Base-by-base conservation (phyloP, 2,113 vertebrate genomes). In the Triplophysa dalaica region DNA sequence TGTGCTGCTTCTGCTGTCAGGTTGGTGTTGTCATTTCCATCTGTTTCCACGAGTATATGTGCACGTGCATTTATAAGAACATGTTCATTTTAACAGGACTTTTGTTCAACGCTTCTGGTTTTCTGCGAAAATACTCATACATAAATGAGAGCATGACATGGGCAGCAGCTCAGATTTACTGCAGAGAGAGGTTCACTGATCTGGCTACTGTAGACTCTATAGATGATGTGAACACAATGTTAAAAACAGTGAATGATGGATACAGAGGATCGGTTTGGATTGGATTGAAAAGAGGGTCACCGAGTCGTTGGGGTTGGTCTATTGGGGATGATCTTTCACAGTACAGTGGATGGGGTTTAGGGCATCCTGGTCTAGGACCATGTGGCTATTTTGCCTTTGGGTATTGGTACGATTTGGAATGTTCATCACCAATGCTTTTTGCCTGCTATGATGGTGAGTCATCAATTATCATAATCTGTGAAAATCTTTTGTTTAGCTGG, bases 121-220 rank as follows among this genome's bases (percentile, higher is more conserved):
- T 45, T 45, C 1, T 0, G 43, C 43, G 43, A 45, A 12, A 7
- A 0, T 83, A 12, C 10, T 12, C 0, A 45, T 84, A 62, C 64
- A 17, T 84, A 19, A 69, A 75, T 10, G 8, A 48, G 1, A 24
- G 26, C 0, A 76, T 8, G 52, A 77, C 26, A 5, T 82, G 83
- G 83, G 5, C 21, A 26, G 26, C 67, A 17, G 83, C 83, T 22
- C 83, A 79, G 72, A 62, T 7, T 9, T 82, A 80, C 48, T 83
- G 82, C n/a, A 80, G 72, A 50, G 10, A 0, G n/a, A 29, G 14
- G n/a, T n/a, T n/a, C n/a, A n/a, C n/a, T n/a, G 78, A 76, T 77
- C 66, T 83, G 72, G 82, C 72, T 29, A 83, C 82, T 68, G 24
- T 63, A 43, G 77, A 79, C 60, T 45, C 8, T 22, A 7, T 70